Percentiles rank a stretch among this genome's conserved stretches.
Evolutionary conservation across 2,888 invertebrate genomes (phyloP).

Genomic region (Melipona bicolor): DNA sequence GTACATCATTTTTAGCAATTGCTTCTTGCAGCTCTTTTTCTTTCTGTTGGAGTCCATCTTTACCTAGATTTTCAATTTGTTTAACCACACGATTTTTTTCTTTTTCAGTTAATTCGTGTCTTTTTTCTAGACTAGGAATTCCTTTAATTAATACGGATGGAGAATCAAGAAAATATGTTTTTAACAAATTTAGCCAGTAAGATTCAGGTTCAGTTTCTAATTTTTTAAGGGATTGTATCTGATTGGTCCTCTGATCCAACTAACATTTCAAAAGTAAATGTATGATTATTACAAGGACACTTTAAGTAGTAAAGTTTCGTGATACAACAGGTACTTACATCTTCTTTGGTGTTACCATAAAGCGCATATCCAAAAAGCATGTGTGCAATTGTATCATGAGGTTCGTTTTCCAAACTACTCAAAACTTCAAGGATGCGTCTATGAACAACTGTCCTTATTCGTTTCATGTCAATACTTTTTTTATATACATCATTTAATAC

Average conservation of each 20-base stretch:
- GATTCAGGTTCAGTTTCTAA: slow-evolving; percentile 87
- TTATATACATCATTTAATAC: slow-evolving; percentile 85
- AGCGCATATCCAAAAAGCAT: slow-evolving; percentile 93
- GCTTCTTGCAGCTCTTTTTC: slow-evolving; percentile 88
- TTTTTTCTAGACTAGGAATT: slow-evolving; percentile 88
- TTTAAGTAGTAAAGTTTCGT: not conserved
- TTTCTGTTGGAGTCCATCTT: slow-evolving; percentile 88
- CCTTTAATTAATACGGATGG: slow-evolving; percentile 88
- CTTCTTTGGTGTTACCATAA: slow-evolving; percentile 90
- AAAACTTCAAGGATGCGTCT: slow-evolving; percentile 89
- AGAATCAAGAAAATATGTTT: slow-evolving; percentile 88
- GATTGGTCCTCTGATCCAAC: slow-evolving; percentile 90
- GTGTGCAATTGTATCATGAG: slow-evolving; percentile 91
- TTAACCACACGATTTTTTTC: slow-evolving; percentile 90
- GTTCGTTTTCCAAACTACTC: slow-evolving; percentile 90
- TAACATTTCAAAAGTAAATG: slow-evolving; percentile 23
- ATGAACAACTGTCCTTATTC: slow-evolving; percentile 90
- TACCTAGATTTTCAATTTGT: slow-evolving; percentile 88
- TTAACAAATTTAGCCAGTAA: slow-evolving; percentile 91
- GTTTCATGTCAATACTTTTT: slow-evolving; percentile 89
- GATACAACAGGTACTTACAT: slow-evolving; percentile 86
- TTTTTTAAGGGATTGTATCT: slow-evolving; percentile 87
- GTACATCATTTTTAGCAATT: slow-evolving; percentile 90
- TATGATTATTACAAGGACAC: not conserved
- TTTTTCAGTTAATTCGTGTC: slow-evolving; percentile 88